Base-by-base conservation (phyloP, 2,113 vertebrate species). In the Dunckerocampus dactyliophorus region DNA sequence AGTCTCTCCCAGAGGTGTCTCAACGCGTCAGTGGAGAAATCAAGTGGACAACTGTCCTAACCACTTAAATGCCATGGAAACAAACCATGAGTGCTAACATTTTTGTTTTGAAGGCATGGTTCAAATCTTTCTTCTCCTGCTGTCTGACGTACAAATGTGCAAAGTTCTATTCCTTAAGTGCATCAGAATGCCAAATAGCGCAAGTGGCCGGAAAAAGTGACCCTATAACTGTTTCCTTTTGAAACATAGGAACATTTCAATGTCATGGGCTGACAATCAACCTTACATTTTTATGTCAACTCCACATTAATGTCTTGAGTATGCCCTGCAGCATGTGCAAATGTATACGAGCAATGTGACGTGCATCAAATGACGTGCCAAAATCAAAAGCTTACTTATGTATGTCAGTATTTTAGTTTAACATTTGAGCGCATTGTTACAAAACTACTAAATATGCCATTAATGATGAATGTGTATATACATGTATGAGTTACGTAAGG, bases 401-500 rank as follows among this genome's bases (percentile, higher is more conserved):
- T n/a, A 47, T 53, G 16, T 47, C 64, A 73, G 37, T 31, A 34
- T 49, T 48, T 57, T 57, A 17, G 54, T 49, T 67, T 50, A 19
- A 20, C 21, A 67, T 67, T 52, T 15, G 20, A 50, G 45, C 2
- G 13, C 45, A 42, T 51, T 58, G 37, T 50, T 68, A 21, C 45
- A 65, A 47, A 60, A 31, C 63, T 20, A 51, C 47, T 8, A 31
- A 62, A 73, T 51, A 45, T 78, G 47, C 37, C 16, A 52, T 60
- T 58, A 64, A 47, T 63, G 13, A 62, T 19, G 43, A 22, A 62
- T 42, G 3, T 21, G 19, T 24, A 63, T 45, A 63, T 45, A 1
- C 8, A 49, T 62, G 47, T 65, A 17, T 55, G 42, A 51, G 66
- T 52, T 42, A 53, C 6, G 13, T 63, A 72, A 75, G 62, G 65